Evolutionary conservation across 2,888 invertebrate genomes (phyloP), one percentile per base, ranked within the genome.

Genomic region (Eilema sororculum): DNA sequence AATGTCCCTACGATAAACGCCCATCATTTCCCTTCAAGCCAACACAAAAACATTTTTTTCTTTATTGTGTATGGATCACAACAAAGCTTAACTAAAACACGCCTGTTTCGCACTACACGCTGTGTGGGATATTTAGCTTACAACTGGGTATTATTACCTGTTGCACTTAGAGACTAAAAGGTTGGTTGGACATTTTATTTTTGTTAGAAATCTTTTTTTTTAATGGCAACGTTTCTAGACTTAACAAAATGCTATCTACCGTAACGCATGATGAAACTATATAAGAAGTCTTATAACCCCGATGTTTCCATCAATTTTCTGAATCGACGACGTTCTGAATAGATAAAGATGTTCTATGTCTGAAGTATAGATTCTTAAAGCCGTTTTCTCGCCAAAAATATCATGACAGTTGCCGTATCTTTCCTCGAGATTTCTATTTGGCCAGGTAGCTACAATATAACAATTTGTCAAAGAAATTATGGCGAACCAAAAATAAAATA

Each of bases 11-110:
- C 79, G 77, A 86, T 82, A 83, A 85, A 85, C 79, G 74, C 74
- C 84, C 77, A 85, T 89, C 85, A 87, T 87, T 86, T 86, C 78
- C 83, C 78, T 84, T 87, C 86, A 84, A 77, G 75, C 79, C 73
- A 74, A 74, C 78, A 86, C 86, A 86, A 86, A 85, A 82, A 72
- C 56, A 73, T 80, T 57, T 41, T 84, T 85, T 82, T 85, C 85
- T 84, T 79, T 83, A 90, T 90, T 90, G 89, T 91, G 85, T 86
- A 89, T 86, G 86, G 87, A 91, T 92, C 92, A 93, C 86, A 93
- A 91, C 91, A 90, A 84, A 85, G 87, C 84, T 91, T 92, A 93
- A 93, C 93, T 92, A 91, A 89, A 87, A 87, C 89, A 91, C 93
- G 91, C 93, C 93, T 83, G 89, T 84, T 90, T 90, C 86, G 71